phyloP scores from a whole-genome alignment of 2,797 vertebrate genomes.

The Heteromormyrus szaboi region DNA sequence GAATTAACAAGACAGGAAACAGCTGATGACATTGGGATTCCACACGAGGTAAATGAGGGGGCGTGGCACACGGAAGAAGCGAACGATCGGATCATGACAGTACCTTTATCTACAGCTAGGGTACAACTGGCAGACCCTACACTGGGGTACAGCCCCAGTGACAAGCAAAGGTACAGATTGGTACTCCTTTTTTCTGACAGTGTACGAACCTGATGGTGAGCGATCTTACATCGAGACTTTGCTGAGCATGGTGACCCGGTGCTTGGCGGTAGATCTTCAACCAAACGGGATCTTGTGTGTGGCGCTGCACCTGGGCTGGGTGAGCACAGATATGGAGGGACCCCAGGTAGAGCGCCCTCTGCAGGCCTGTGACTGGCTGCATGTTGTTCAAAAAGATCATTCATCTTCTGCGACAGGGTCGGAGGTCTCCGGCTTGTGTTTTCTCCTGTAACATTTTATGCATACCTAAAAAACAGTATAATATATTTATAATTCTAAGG shows the following conservation, averaged over 20 bases:
- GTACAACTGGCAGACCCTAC: too few relatives aligned
- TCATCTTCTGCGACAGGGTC: background rate
- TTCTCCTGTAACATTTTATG: background rate
- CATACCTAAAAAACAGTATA: background rate
- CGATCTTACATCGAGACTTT: slow-evolving; percentile 48
- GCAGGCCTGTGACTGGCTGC: too few relatives aligned
- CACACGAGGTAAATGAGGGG: too few relatives aligned
- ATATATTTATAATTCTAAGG: background rate
- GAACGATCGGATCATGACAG: too few relatives aligned
- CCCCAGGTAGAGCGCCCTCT: slow-evolving; percentile 49
- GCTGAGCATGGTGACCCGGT: slow-evolving; percentile 69
- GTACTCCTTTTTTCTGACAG: too few relatives aligned
- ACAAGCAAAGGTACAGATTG: too few relatives aligned
- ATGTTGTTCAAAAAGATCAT: background rate
- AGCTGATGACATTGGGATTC: too few relatives aligned
- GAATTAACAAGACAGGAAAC: too few relatives aligned
- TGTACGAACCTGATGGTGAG: background rate
- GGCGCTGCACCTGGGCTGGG: slow-evolving; percentile 68
- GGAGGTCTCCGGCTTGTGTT: background rate
- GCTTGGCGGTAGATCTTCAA: slow-evolving; percentile 62
- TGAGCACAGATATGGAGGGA: slow-evolving; percentile 69
- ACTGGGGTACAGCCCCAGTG: too few relatives aligned
- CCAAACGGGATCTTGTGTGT: slow-evolving; percentile 66
- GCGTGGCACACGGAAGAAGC: too few relatives aligned
- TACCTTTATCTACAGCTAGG: too few relatives aligned